Evolutionary conservation across 1,140 invertebrate species (phyloP).

Genomic region (Euwallacea fornicatus): DNA sequence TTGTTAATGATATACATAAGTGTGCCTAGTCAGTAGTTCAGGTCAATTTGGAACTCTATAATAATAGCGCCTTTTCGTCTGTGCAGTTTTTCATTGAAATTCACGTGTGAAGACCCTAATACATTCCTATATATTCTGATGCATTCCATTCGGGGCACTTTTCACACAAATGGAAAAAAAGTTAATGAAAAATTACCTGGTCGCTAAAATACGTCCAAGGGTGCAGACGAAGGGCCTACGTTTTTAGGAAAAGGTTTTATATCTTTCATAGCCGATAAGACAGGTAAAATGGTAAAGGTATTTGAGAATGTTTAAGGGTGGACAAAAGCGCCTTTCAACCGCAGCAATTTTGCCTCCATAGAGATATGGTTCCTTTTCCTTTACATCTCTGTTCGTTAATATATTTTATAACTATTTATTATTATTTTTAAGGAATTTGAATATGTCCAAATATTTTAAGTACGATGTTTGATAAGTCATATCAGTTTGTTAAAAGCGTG

Average conservation of each 20-base stretch:
- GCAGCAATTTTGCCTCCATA: constrained; percentile 18
- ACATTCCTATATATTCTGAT: constrained; percentile 17
- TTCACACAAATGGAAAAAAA: neutral
- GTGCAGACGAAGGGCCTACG: constrained; percentile 9
- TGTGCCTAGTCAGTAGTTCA: constrained; percentile 56
- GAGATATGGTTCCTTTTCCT: constrained; percentile 31
- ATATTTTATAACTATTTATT: constrained; percentile 48
- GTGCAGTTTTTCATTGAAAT: constrained; percentile 8
- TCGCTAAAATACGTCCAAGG: neutral
- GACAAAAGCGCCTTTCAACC: neutral
- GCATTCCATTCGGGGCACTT: constrained; percentile 7
- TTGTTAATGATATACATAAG: constrained; percentile 56
- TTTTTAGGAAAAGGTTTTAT: constrained; percentile 18
- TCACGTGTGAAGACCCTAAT: constrained; percentile 1
- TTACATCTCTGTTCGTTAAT: constrained; percentile 40
- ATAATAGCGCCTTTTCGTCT: constrained; percentile 15
- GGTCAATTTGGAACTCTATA: constrained; percentile 51
- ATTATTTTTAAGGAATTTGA: constrained; percentile 46
- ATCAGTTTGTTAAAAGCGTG: constrained; percentile 56
- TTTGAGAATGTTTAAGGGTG: neutral
- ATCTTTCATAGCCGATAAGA: constrained; percentile 12
- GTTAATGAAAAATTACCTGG: constrained; percentile 15
- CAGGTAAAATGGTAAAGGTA: constrained; percentile 7
- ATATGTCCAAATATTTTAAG: constrained; percentile 50
- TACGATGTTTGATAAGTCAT: constrained; percentile 55